phyloP scores from a whole-genome alignment of 2,888 invertebrate genomes.

The Sepiola atlantica region DNA sequence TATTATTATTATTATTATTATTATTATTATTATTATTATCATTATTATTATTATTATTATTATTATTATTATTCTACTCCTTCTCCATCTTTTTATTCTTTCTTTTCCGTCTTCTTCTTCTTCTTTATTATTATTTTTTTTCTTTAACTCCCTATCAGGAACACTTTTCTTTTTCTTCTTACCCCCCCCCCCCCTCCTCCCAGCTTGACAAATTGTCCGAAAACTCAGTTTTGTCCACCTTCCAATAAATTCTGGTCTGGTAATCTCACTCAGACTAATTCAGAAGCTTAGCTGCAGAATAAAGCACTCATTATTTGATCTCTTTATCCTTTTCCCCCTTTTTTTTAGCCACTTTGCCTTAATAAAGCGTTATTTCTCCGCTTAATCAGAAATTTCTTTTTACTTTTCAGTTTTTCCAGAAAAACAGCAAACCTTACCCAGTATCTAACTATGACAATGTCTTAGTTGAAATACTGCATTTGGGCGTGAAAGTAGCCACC shows the following conservation, averaged over 20 bases:
- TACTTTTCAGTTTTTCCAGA: constrained; percentile 66
- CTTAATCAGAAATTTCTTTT: constrained; percentile 25
- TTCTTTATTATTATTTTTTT: no score
- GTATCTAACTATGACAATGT: constrained; percentile 91
- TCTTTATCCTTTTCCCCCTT: background rate
- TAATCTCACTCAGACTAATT: constrained; percentile 19
- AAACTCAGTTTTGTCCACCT: background rate
- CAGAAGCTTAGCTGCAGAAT: background rate
- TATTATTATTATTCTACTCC: no score
- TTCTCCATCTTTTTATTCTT: background rate
- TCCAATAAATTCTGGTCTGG: constrained; percentile 32
- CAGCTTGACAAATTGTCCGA: background rate
- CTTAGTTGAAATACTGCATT: constrained; percentile 89
- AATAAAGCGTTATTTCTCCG: background rate
- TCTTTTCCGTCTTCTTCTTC: background rate
- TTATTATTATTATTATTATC: no score
- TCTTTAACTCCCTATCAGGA: no score
- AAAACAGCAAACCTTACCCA: constrained; percentile 93
- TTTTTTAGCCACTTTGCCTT: background rate
- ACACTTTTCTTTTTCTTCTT: no score
- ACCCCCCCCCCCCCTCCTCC: background rate
- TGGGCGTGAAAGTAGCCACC: constrained; percentile 86
- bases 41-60: no score
- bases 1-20: background rate
- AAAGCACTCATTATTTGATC: background rate